phyloP scores from a whole-genome alignment of 37 sponge, comb jelly and placozoan species.

The Dysidea cf. avara region DNA sequence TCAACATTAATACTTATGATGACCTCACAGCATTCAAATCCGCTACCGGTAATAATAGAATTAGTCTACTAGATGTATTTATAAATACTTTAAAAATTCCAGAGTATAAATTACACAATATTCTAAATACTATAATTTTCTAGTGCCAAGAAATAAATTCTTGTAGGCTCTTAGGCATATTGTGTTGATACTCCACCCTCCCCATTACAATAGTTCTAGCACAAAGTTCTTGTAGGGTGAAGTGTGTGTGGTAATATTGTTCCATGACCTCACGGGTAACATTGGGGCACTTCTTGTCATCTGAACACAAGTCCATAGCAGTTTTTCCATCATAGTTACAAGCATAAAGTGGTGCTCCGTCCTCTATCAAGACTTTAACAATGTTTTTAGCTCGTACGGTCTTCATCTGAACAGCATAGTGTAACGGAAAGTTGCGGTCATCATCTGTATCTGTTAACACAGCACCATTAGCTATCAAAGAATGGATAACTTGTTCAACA shows the following conservation, averaged over 20 bases:
- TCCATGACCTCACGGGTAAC: conserved; percentile 7
- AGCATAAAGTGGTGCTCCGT: conserved; percentile 64
- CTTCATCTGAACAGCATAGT: conserved; percentile 59
- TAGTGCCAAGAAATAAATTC: conserved; percentile 67
- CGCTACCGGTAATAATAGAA: conserved; percentile 43
- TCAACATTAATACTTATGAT: conserved; percentile 45
- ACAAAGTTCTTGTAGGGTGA: conserved; percentile 53
- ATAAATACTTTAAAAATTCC: neutral
- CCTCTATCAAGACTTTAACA: conserved; percentile 37
- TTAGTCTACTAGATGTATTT: neutral
- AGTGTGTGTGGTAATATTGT: neutral
- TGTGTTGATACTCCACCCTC: conserved; percentile 13
- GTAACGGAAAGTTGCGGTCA: conserved; percentile 69
- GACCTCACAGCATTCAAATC: conserved; percentile 58
- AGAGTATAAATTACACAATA: neutral
- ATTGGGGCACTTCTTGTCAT: neutral
- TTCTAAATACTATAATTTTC: too few relatives aligned
- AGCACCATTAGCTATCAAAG: conserved; percentile 46
- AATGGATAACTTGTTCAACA: conserved; percentile 32
- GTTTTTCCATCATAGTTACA: conserved; percentile 61
- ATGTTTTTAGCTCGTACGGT: conserved; percentile 40
- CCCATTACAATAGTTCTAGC: conserved; percentile 33
- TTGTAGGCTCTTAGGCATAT: conserved; percentile 39
- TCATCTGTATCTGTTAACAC: conserved; percentile 45
- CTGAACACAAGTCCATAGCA: conserved; percentile 43